Base-by-base conservation (phyloP, 2,113 vertebrate genomes). In the Malaclemys terrapin region DNA sequence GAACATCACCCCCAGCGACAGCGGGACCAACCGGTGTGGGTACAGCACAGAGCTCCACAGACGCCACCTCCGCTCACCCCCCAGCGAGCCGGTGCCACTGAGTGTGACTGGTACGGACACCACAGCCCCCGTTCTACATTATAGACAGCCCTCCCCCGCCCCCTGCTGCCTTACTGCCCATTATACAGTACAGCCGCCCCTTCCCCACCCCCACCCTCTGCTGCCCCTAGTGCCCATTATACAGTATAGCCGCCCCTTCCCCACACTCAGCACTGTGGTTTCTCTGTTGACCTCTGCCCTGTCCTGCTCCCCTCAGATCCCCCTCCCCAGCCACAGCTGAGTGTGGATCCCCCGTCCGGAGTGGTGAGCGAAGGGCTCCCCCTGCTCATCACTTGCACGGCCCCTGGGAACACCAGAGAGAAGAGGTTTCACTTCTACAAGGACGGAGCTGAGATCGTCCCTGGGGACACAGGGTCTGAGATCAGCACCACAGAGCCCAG, bases 241-340 rank as follows among this genome's bases (percentile, higher is more conserved):
- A 49, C 49, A 49, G 49, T 49, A 49, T 3, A 49, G 49, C 49
- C 49, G 10, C 47, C 47, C 47, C 47, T 10, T 45, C n/a, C n/a
- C n/a, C 27, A 13, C 13, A 24, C 3, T 24, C 54, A 65, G 29
- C 6, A 2, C 27, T 65, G 3, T 16, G 29, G 6, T 35, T 65
- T 7, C 16, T 17, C 16, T 69, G 31, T 17, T n/a, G 8, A n/a
- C 1, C 2, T 4, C 35, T n/a, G 1, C 31, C 62, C 14, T 65
- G 6, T 65, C 29, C 59, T 69, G 17, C 62, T n/a, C 16, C 29
- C 35, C 35, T 35, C 35, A 69, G 62, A n/a, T 20, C 35, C 35
- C 35, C 35, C 62, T n/a, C 35, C 35, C 62, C 35, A 10, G 17
- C 65, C 65, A 9, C 4, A 0, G 35, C 65, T 69, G 65, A n/a